Base-by-base conservation (phyloP, 92 coral and sea anemone species). In the Desmophyllum pertusum region DNA sequence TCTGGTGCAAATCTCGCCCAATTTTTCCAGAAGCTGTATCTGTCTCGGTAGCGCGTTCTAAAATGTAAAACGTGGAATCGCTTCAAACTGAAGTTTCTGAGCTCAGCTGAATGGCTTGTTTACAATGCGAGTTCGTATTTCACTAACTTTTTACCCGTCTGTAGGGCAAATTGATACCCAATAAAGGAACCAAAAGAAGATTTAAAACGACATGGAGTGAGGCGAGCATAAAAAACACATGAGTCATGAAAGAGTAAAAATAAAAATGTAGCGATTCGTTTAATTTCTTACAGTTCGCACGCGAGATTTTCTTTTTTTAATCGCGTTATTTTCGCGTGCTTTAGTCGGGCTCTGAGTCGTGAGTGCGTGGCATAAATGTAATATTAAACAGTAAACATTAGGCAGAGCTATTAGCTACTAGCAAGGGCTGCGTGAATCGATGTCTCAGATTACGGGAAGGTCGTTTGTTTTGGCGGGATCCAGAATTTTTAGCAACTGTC, bases 201-300 rank as follows among this genome's bases (percentile, higher is more conserved):
- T 65, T 29, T 30, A 19, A 6, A 79, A 45, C 10, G 40, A 7
- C 63, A 65, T 38, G 57, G 27, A 21, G 73, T 25, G 79, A 23
- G 23, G 52, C 51, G 69, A 59, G 81, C 81, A 77, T 40, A 76
- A 17, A 46, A 73, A 77, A 77, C 41, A 77, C n/a, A n/a, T 17
- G n/a, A n/a, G n/a, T n/a, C n/a, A n/a, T n/a, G n/a, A n/a, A n/a
- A n/a, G 15, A 5, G 13, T 29, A 40, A 31, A 31, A 2, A 31
- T 17, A 30, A 30, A 74, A 40, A 74, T 30, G 21, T 4, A 43
- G 36, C 70, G 29, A 0, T 29, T 64, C 27, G 4, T 23, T 55
- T 9, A 55, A 55, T 55, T 55, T n/a, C n/a, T n/a, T n/a, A n/a
- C n/a, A n/a, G n/a, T n/a, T 30, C 30, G 10, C 63, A 23, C 30